phyloP scores from a whole-genome alignment of 2,113 vertebrate species.

The Butastur rufipennis region DNA sequence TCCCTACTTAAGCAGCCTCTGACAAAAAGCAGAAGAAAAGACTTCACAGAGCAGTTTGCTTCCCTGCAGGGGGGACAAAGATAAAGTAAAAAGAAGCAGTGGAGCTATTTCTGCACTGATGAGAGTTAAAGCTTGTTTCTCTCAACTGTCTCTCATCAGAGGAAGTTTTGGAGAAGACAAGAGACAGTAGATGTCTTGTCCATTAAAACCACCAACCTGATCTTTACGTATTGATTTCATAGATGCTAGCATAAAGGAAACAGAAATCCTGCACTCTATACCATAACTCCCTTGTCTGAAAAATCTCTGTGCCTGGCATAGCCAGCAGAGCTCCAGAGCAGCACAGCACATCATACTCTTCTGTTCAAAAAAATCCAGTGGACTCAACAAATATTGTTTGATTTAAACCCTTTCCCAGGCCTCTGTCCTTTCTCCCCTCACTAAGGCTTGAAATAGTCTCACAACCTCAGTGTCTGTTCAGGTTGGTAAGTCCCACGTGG shows the following conservation, averaged over 20 bases:
- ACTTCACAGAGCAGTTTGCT: not conserved
- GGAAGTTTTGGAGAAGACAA: not conserved
- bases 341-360: not conserved
- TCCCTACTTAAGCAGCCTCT: not conserved
- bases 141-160: not conserved
- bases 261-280: not conserved
- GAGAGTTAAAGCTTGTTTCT: not conserved
- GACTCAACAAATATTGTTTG: not conserved
- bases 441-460: not conserved
- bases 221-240: not conserved
- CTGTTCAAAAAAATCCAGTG: not conserved
- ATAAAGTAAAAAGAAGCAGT: not conserved
- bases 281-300: not conserved
- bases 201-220: not conserved
- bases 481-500: fast-evolving
- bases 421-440: not conserved
- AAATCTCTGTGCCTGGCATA: not conserved
- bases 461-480: not conserved
- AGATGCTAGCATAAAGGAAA: not conserved
- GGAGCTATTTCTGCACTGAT: not conserved
- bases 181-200: not conserved
- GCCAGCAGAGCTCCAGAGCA: not conserved
- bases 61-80: not conserved
- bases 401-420: not conserved
- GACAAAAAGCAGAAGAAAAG: not conserved